phyloP scores from a whole-genome alignment of 92 coral and sea anemone species.

The Epizoanthus fatuus region DNA sequence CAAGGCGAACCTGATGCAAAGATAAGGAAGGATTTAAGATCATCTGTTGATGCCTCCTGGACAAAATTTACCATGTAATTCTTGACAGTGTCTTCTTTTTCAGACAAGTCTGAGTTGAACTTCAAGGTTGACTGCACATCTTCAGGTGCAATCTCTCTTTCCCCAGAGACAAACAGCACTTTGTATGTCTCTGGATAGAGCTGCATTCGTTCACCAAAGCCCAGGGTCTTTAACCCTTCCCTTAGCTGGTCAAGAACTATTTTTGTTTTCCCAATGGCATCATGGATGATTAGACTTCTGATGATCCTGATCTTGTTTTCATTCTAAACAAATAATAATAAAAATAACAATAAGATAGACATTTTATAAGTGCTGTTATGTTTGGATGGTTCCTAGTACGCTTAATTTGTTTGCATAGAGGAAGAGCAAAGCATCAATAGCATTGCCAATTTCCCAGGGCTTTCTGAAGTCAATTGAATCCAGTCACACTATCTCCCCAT shows the following conservation, averaged over 20 bases:
- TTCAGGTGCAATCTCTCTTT: constrained; percentile 54
- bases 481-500: no score
- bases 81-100: constrained; percentile 60
- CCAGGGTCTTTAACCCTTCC: constrained; percentile 72
- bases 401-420: background rate
- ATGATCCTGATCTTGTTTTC: constrained; percentile 70
- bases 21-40: constrained; percentile 58
- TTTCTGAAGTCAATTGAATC: background rate
- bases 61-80: constrained; percentile 60
- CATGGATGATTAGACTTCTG: constrained; percentile 67
- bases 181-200: constrained; percentile 62
- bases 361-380: constrained; percentile 20
- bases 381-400: constrained; percentile 3
- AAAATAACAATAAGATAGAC: constrained; percentile 10
- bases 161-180: constrained; percentile 67
- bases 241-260: constrained; percentile 73
- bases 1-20: constrained; percentile 73
- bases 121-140: constrained; percentile 55
- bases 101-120: constrained; percentile 62
- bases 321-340: constrained; percentile 58
- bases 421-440: background rate
- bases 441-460: background rate
- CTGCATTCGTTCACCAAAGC: constrained; percentile 72
- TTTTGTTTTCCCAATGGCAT: constrained; percentile 71
- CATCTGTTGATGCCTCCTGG: constrained; percentile 57